A percentile compares a stretch with the other conserved stretches of the same genome.
These are phyloP conservation scores for Terrapene triunguis DNA, from an alignment of 2,113 vertebrate species.

Conservation along the genomic window DNA sequence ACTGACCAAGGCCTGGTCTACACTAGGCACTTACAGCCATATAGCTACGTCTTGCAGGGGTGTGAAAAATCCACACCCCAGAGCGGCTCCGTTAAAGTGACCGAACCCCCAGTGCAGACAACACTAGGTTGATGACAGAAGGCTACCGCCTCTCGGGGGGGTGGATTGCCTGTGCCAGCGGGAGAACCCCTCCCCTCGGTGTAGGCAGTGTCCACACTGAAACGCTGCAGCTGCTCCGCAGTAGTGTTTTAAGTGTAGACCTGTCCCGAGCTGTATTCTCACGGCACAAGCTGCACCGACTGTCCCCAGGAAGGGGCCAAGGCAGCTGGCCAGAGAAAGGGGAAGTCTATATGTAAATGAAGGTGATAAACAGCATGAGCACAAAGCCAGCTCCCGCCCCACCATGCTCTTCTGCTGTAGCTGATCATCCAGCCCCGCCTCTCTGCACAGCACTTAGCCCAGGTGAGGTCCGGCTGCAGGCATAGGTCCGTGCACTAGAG, in stretches of 20 bases:
- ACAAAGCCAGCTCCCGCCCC: not conserved
- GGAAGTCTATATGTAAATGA: constrained; percentile 8
- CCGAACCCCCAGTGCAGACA: too few relatives aligned
- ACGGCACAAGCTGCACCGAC: not conserved
- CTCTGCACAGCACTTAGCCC: not conserved
- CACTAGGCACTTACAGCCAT: too few relatives aligned
- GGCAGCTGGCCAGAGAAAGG: not conserved
- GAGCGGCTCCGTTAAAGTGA: too few relatives aligned
- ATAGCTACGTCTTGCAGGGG: not conserved
- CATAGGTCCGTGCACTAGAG: too few relatives aligned
- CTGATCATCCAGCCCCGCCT: not conserved
- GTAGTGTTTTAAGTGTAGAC: not conserved
- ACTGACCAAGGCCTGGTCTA: not conserved
- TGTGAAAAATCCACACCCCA: too few relatives aligned
- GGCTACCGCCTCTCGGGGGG: too few relatives aligned
- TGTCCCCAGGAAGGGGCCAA: not conserved
- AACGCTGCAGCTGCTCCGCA: not conserved
- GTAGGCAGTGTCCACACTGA: not conserved
- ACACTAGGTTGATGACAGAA: too few relatives aligned
- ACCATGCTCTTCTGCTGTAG: rapidly evolving
- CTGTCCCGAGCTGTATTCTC: not conserved
- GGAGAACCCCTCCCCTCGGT: not conserved
- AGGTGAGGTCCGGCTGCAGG: too few relatives aligned
- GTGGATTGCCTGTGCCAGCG: too few relatives aligned
- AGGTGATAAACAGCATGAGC: constrained; percentile 51